phyloP scores from a whole-genome alignment of 2,113 vertebrate genomes.

The Vidua chalybeata region DNA sequence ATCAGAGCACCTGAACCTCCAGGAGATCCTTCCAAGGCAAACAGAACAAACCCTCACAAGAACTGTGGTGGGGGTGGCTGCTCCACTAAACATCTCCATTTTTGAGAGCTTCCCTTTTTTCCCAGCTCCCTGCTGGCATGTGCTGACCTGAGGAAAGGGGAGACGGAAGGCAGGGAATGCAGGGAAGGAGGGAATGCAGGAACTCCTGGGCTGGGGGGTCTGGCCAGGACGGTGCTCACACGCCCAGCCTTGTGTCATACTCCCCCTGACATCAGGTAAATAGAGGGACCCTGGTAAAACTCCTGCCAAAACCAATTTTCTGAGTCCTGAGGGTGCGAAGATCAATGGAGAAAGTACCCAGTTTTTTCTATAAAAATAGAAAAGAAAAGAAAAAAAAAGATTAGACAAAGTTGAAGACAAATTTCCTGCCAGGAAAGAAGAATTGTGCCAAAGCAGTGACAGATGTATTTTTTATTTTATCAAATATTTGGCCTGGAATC shows the following conservation, averaged over 20 bases:
- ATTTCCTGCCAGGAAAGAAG: background rate
- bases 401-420: background rate
- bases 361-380: background rate
- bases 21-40: background rate
- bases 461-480: conserved; percentile 25
- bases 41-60: background rate
- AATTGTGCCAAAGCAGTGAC: background rate
- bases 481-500: conserved; percentile 17
- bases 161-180: background rate
- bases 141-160: background rate
- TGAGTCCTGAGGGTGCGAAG: accelerated
- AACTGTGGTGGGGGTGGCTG: background rate
- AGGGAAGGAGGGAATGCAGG: background rate
- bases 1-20: background rate
- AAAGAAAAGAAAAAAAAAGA: background rate
- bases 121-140: background rate
- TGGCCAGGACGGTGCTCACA: background rate
- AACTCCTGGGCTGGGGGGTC: background rate
- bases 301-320: background rate
- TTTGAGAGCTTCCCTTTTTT: background rate
- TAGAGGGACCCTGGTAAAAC: background rate
- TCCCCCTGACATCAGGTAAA: background rate
- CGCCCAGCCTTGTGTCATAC: background rate
- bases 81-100: background rate
- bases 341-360: background rate